Percentiles rank a stretch among this genome's conserved stretches.
These are phyloP conservation scores for Pegea sp. DNA, from an alignment of 23 tunicate genomes.

Conservation along the genomic window DNA sequence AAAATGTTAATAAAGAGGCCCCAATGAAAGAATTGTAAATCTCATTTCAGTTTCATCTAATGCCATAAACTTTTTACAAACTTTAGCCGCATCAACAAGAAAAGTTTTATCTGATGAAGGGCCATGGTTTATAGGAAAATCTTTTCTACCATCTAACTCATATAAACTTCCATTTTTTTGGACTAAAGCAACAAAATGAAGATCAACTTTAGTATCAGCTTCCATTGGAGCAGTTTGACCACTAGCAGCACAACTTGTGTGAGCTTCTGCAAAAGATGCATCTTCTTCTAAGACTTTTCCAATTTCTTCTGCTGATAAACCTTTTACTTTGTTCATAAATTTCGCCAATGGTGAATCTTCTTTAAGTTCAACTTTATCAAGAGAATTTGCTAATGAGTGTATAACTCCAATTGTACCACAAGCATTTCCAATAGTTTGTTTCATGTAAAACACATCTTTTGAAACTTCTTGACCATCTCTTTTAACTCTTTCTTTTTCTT, in stretches of 20 bases:
- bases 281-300: conserved; percentile 52
- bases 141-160: conserved; percentile 90
- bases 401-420: conserved; percentile 96
- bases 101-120: conserved; percentile 31
- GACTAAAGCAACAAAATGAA: conserved; percentile 92
- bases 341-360: conserved; percentile 16
- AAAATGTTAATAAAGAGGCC: no score
- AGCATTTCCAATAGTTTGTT: conserved; percentile 98
- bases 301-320: conserved; percentile 28
- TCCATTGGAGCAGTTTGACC: conserved; percentile 51
- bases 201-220: conserved; percentile 55
- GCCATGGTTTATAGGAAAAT: conserved; percentile 78
- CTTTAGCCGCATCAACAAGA: conserved; percentile 56
- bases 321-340: conserved; percentile 8
- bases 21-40: conserved; percentile 61
- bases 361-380: conserved; percentile 5
- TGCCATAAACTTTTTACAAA: conserved; percentile 74
- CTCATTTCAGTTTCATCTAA: conserved; percentile 44
- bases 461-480: conserved; percentile 10
- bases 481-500: conserved; percentile 14
- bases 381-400: conserved; percentile 48
- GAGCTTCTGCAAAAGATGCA: conserved; percentile 15
- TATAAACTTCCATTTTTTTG: conserved; percentile 59
- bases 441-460: conserved; percentile 55
- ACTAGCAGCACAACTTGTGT: conserved; percentile 24